Conservation (phyloP, 2,113 vertebrate genomes). For the Columba livia region DNA sequence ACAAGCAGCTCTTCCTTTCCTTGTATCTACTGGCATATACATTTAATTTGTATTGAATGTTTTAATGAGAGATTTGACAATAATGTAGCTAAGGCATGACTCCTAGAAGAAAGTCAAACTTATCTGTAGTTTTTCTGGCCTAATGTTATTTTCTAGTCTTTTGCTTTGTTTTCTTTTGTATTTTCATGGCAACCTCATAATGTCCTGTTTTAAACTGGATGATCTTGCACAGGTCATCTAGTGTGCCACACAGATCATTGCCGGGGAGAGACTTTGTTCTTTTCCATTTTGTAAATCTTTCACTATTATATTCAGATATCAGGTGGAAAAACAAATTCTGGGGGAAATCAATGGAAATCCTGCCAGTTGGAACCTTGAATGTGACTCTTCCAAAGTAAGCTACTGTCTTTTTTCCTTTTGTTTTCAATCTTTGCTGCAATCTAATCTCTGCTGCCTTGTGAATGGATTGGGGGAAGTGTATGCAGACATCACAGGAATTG, state of each 20-base stretch:
- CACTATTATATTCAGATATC: constrained; percentile 83
- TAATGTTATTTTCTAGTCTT: background rate
- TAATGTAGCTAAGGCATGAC: background rate
- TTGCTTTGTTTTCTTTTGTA: background rate
- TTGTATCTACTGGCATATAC: background rate
- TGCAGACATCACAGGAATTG: background rate
- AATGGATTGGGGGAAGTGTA: background rate
- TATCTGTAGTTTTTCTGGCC: background rate
- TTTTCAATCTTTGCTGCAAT: background rate
- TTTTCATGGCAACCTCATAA: background rate
- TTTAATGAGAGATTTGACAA: background rate
- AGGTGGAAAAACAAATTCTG: constrained; percentile 99
- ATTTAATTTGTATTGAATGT: background rate
- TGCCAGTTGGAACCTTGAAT: constrained; percentile 93
- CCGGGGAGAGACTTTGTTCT: background rate
- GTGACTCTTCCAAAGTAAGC: constrained; percentile 92
- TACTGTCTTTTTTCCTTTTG: background rate
- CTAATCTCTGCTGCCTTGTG: background rate
- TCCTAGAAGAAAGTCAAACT: background rate
- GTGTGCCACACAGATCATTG: background rate
- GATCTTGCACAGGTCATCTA: background rate
- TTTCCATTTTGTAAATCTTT: constrained; percentile 2
- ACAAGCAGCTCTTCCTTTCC: background rate
- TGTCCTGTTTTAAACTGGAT: background rate
- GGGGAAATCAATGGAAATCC: constrained; percentile 99